A percentile compares a stretch with the other conserved stretches of the same genome.
These are phyloP conservation scores for Alitta virens DNA, from an alignment of 2,888 invertebrate species.

Conservation along the genomic window DNA sequence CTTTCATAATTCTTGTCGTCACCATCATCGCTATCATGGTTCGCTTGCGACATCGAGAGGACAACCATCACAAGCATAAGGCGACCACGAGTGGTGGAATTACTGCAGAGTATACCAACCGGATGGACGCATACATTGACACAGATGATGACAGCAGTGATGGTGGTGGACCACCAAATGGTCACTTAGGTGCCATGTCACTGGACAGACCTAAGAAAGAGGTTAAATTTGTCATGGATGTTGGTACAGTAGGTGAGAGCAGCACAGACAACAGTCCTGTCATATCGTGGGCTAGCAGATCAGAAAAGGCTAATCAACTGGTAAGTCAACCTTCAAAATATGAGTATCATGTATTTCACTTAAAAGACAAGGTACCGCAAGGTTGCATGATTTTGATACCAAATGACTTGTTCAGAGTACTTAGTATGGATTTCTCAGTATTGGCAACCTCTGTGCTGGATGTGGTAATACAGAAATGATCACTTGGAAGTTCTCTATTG, in stretches of 20 bases:
- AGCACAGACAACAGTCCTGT: constrained; percentile 4
- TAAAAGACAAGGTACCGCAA: no score
- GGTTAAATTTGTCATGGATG: constrained; percentile 14
- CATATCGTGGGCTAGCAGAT: no score
- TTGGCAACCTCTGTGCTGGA: no score
- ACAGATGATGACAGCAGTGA: neutral
- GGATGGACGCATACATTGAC: neutral
- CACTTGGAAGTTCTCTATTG: no score
- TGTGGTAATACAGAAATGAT: no score
- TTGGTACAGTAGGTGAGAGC: constrained; percentile 2
- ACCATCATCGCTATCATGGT: neutral
- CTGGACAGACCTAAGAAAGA: constrained; percentile 11
- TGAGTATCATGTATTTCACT: no score
- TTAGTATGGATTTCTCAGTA: no score
- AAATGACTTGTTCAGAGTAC: no score
- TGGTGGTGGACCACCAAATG: neutral
- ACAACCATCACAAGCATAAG: no score
- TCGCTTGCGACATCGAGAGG: neutral
- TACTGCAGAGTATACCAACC: neutral
- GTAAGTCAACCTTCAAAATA: no score
- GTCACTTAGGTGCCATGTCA: neutral
- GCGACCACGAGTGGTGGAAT: neutral
- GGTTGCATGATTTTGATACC: no score
- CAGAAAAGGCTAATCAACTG: no score
- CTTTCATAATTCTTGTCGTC: neutral